These are phyloP conservation scores for Callinectes sapidus DNA, from an alignment of 2,888 invertebrate genomes.

Conservation along the genomic window DNA sequence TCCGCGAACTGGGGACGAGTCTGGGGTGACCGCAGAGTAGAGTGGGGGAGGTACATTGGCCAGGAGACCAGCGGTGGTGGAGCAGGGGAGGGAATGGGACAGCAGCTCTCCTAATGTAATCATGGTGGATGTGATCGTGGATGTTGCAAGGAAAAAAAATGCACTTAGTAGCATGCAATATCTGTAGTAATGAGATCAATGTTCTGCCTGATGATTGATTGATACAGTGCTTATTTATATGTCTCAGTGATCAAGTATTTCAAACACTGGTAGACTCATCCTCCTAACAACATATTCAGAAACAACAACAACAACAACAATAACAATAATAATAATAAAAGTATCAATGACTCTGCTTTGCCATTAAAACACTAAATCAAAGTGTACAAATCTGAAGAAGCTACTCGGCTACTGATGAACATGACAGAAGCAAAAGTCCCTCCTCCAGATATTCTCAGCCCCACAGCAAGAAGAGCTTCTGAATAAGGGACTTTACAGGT, in stretches of 20 bases:
- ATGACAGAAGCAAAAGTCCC: not conserved
- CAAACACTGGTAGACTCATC: constrained; percentile 14
- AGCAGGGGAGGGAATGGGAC: constrained; percentile 65
- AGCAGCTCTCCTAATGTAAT: constrained; percentile 63
- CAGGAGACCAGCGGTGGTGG: constrained; percentile 73
- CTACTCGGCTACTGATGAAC: not conserved
- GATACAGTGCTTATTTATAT: not conserved
- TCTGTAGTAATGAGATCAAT: not conserved
- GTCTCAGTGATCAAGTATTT: not conserved
- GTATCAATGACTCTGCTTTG: not conserved
- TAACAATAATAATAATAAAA: not conserved
- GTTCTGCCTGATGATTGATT: constrained; percentile 22
- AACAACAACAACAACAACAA: too few species aligned
- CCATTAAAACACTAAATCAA: not conserved
- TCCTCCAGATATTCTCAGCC: not conserved
- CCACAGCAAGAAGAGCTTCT: not conserved
- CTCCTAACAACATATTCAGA: constrained; percentile 2
- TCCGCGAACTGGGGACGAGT: constrained; percentile 67
- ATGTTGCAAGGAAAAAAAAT: constrained; percentile 42
- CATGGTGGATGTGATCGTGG: constrained; percentile 35
- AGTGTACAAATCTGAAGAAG: not conserved
- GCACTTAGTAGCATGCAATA: constrained; percentile 30
- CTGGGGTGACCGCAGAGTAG: constrained; percentile 74
- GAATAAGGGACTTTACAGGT: not conserved
- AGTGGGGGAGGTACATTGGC: constrained; percentile 74